Conservation (phyloP, 2,888 invertebrate genomes). For the Ceriagrion tenellum region DNA sequence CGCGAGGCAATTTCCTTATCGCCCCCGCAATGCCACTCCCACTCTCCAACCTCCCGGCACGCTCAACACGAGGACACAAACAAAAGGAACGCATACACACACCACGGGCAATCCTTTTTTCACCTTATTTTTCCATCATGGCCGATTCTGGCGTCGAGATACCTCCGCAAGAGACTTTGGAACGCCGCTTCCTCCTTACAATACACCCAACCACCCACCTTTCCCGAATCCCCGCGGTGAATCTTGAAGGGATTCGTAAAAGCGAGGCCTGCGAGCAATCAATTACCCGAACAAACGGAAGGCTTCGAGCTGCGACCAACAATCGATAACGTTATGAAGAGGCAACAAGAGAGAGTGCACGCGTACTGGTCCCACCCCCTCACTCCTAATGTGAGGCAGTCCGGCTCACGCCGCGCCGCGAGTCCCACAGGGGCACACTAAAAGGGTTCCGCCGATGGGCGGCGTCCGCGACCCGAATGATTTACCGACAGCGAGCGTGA, state of each 20-base stretch:
- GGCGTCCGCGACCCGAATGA: not conserved
- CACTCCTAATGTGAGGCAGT: not conserved
- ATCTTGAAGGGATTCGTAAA: slow-evolving; percentile 10
- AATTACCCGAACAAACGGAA: not conserved
- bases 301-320: not conserved
- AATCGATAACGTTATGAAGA: not conserved
- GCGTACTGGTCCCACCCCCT: not conserved
- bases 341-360: not conserved
- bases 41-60: not conserved
- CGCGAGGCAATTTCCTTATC: slow-evolving; percentile 29
- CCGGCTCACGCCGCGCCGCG: not conserved
- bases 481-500: not conserved
- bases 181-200: not conserved
- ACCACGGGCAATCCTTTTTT: not conserved
- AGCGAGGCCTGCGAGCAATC: not conserved
- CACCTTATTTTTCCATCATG: not conserved
- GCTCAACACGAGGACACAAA: not conserved
- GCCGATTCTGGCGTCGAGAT: not conserved
- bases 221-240: not conserved
- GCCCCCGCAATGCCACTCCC: not conserved
- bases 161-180: not conserved
- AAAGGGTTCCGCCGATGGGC: not conserved
- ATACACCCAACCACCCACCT: not conserved
- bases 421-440: not conserved
- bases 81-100: not conserved